Evolutionary conservation across 2,888 invertebrate species (phyloP).

Genomic region (Halocaridina rubra): DNA sequence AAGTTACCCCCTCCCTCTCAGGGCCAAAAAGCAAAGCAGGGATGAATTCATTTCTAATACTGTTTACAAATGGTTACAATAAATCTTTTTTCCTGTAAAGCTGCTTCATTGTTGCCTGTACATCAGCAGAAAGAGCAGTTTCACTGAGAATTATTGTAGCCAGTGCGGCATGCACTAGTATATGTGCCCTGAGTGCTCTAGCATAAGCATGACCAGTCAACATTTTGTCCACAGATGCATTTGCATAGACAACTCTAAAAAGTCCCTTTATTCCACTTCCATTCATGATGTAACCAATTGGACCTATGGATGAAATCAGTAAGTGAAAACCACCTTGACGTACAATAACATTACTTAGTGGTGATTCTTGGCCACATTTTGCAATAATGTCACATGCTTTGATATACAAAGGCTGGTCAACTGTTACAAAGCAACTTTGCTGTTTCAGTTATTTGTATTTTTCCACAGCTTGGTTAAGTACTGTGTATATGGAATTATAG

Average conservation of each 20-base stretch:
- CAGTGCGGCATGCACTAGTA: too few species aligned
- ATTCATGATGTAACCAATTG: conserved; percentile 44
- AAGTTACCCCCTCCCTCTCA: too few species aligned
- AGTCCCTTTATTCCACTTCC: conserved; percentile 48
- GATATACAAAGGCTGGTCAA: neutral
- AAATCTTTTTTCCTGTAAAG: neutral
- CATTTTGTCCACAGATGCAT: conserved; percentile 38
- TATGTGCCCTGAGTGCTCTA: neutral
- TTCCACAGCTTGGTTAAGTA: too few species aligned
- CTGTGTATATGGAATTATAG: neutral
- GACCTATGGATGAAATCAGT: conserved; percentile 47
- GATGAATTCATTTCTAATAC: too few species aligned
- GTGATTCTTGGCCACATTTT: neutral
- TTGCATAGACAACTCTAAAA: conserved; percentile 31
- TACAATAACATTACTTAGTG: conserved; percentile 53
- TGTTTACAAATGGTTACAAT: too few species aligned
- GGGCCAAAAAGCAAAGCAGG: too few species aligned
- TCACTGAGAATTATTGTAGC: too few species aligned
- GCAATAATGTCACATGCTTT: neutral
- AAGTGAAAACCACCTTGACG: conserved; percentile 61
- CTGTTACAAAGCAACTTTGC: neutral
- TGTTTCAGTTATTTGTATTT: neutral
- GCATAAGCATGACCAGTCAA: conserved; percentile 57
- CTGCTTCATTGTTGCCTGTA: neutral
- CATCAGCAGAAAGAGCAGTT: too few species aligned